Evolutionary conservation across 2,888 invertebrate genomes (phyloP).

Genomic region (Drosophila colorata): DNA sequence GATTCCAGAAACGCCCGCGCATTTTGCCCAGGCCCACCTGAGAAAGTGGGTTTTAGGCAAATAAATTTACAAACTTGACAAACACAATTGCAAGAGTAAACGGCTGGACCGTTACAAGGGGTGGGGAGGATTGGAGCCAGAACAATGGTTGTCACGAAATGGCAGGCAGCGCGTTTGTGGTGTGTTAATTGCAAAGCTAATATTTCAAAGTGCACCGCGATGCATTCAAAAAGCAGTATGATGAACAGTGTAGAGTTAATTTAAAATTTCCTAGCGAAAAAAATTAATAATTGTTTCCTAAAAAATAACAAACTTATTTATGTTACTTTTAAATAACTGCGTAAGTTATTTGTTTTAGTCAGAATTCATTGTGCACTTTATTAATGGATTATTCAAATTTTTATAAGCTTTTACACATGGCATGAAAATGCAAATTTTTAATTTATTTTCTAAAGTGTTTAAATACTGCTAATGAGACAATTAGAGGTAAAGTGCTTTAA

Average conservation of each 20-base stretch:
- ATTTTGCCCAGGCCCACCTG: slow-evolving; percentile 6
- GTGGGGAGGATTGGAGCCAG: not conserved
- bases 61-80: slow-evolving; percentile 12
- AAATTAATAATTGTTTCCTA: too few species aligned
- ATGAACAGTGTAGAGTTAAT: not conserved
- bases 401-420: not conserved
- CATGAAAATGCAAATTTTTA: not conserved
- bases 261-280: not conserved
- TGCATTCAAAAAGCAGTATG: slow-evolving; percentile 2
- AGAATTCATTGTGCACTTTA: not conserved
- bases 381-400: not conserved
- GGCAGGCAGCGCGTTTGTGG: slow-evolving; percentile 1
- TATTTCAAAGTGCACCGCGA: not conserved
- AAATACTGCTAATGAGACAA: slow-evolving; percentile 17
- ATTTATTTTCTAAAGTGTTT: not conserved
- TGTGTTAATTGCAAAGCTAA: slow-evolving; percentile 9
- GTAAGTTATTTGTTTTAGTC: not conserved
- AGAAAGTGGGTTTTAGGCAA: slow-evolving; percentile 11
- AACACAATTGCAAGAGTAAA: slow-evolving; percentile 8
- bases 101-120: not conserved
- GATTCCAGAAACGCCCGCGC: slow-evolving; percentile 27
- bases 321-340: not conserved
- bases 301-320: not conserved
- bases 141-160: not conserved
- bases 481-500: slow-evolving; percentile 2